Conservation (phyloP, 2,888 invertebrate genomes). For the Folsomia manolachei region DNA sequence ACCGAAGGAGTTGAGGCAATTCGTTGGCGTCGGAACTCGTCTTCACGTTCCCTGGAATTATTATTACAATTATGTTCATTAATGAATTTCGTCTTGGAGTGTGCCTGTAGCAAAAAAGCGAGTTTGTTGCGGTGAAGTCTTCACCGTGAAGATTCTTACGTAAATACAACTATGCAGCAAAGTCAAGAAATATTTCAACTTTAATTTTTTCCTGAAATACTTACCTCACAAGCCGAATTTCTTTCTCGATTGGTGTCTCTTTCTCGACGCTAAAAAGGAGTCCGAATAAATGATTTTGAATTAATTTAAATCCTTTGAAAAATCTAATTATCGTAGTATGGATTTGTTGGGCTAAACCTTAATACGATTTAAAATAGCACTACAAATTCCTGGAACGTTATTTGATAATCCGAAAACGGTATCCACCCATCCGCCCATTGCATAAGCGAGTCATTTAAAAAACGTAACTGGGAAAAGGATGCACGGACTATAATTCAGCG, state of each 20-base stretch:
- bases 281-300: slow-evolving; percentile 14
- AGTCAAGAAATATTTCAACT: neutral
- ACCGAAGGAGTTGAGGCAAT: slow-evolving; percentile 10
- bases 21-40: slow-evolving; percentile 54
- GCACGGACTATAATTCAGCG: neutral
- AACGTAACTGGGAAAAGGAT: neutral
- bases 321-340: too few species aligned
- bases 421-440: too few species aligned
- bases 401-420: too few species aligned
- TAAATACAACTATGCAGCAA: slow-evolving; percentile 47
- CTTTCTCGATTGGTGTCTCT: slow-evolving; percentile 59
- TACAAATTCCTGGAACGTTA: too few species aligned
- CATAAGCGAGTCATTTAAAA: too few species aligned
- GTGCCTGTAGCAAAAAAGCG: too few species aligned
- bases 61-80: too few species aligned
- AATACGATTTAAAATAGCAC: too few species aligned
- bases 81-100: too few species aligned
- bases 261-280: slow-evolving; percentile 13
- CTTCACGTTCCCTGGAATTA: slow-evolving; percentile 59
- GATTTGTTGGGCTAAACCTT: too few species aligned
- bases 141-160: too few species aligned
- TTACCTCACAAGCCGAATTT: slow-evolving; percentile 54
- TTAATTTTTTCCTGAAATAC: neutral
- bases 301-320: neutral
- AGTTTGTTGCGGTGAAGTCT: too few species aligned